Evolutionary conservation across 2,888 invertebrate species (phyloP).

Genomic region (Plagodis pulveraria): DNA sequence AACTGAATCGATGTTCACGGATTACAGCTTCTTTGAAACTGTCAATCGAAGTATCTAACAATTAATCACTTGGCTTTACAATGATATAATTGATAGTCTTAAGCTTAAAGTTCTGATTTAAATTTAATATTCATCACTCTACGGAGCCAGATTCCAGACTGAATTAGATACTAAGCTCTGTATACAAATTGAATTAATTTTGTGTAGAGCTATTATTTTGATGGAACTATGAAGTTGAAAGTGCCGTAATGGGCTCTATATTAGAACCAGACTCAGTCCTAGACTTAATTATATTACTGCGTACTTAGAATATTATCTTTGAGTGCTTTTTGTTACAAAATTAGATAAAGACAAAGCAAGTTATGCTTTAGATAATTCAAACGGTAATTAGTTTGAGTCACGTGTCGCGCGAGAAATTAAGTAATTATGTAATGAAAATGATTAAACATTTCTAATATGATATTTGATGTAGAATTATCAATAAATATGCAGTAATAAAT

Average conservation of each 20-base stretch:
- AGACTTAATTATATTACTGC: too few species aligned
- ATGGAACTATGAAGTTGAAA: background rate
- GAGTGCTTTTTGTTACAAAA: background rate
- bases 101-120: slow-evolving; percentile 19
- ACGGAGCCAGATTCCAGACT: slow-evolving; percentile 11
- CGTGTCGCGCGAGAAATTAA: too few species aligned
- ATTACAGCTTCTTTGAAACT: slow-evolving; percentile 20
- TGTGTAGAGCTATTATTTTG: slow-evolving; percentile 6
- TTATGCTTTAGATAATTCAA: too few species aligned
- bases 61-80: slow-evolving; percentile 23
- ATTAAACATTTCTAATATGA: too few species aligned
- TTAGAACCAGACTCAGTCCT: background rate
- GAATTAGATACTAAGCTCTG: slow-evolving; percentile 21
- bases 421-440: too few species aligned
- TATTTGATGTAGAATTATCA: too few species aligned
- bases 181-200: slow-evolving; percentile 18
- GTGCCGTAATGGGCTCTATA: background rate
- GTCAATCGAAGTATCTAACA: slow-evolving; percentile 22
- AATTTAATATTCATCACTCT: slow-evolving; percentile 21
- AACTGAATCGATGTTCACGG: slow-evolving; percentile 7
- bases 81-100: slow-evolving; percentile 24
- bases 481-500: too few species aligned
- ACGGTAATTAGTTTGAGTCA: too few species aligned
- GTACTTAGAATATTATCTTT: background rate
- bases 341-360: too few species aligned